Base-by-base conservation (phyloP, 2,888 invertebrate genomes). In the Thereva unica region DNA sequence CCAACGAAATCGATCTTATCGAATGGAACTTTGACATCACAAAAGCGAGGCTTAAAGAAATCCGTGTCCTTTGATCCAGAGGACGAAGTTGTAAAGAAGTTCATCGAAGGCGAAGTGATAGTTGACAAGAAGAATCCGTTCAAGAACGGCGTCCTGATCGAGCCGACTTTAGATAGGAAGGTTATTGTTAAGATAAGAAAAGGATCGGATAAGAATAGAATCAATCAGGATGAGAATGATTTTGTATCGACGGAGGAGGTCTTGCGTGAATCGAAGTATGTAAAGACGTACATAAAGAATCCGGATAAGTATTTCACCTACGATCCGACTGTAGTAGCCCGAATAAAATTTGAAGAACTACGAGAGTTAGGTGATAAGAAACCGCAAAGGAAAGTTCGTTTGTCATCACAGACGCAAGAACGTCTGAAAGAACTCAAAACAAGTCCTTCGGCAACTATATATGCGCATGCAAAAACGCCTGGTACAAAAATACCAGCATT, bases 211-310 rank as follows among this genome's bases (percentile, higher is more conserved):
- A 49, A 45, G 8, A 63, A 35, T 53, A 55, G 40, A 23, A 54
- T n/a, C 2, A 9, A 6, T 54, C 35, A 74, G 3, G 76, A 77
- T 56, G 70, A 73, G 6, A 57, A 64, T n/a, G 80, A 80, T 7
- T 79, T 72, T 50, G 72, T 80, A n/a, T 78, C 80, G 40, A 81
- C 78, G 3, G 81, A 81, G 68, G 79, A 81, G 38, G 80, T 81
- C 6, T 73, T 81, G 3, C 78, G 78, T 12, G 78, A 81, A 68
- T 81, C 81, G 10, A 81, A 81, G 71, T 81, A 78, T 74, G 81
- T 81, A 2, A 80, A 79, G 68, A 81, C 81, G 0, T 81, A 81
- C 57, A 78, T 81, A 41, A 80, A 80, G 70, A 80, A 81, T 73
- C 81, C 81, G 1, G 81, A 81, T 72, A 75, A 78, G 10, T 77